Base-by-base conservation (phyloP, 1,140 invertebrate genomes). In the Cataglyphis hispanica region DNA sequence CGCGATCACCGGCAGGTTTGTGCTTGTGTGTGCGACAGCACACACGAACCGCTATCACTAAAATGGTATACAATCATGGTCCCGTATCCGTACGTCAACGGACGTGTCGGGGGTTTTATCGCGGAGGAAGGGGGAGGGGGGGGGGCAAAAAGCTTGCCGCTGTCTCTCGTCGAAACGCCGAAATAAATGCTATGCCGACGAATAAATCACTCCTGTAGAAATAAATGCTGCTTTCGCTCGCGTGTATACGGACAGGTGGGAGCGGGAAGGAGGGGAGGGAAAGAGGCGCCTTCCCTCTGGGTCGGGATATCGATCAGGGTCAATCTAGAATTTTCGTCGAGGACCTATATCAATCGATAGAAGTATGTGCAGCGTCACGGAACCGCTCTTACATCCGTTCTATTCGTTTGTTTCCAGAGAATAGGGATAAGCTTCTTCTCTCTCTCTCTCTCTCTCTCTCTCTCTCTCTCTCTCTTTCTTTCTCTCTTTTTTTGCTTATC, bases 271-370 rank as follows among this genome's bases (percentile, higher is more conserved):
- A 16, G 31, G 19, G 25, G 0, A 31, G 19, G 10, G 43, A 5
- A 11, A 70, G n/a, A 16, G 11, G n/a, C 34, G 19, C 1, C 2
- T 25, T 40, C 53, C 40, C 50, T n/a, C 50, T n/a, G 66, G 43
- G 56, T 76, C 25, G 46, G 34, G 22, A 22, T 87, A 87, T 87
- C 86, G 86, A 87, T 87, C 86, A 87, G 86, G 74, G 86, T 70
- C 75, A 81, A 63, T 85, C 85, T 77, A 69, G 86, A 86, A 86
- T 87, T 87, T 87, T 63, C 74, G 86, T 86, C 56, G 43, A 61
- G 74, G 58, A 63, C 40, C 64, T 56, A 61, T 87, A 77, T 86
- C 86, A 86, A 86, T 87, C 86, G 85, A 87, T 87, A 34, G 76
- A 64, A 58, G 66, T 63, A 86, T 72, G 81, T 84, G 58, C 60